Evolutionary conservation across 2,888 invertebrate species (phyloP), one percentile per base, ranked within the genome.

Genomic region (Mesorhabditis sp.): DNA sequence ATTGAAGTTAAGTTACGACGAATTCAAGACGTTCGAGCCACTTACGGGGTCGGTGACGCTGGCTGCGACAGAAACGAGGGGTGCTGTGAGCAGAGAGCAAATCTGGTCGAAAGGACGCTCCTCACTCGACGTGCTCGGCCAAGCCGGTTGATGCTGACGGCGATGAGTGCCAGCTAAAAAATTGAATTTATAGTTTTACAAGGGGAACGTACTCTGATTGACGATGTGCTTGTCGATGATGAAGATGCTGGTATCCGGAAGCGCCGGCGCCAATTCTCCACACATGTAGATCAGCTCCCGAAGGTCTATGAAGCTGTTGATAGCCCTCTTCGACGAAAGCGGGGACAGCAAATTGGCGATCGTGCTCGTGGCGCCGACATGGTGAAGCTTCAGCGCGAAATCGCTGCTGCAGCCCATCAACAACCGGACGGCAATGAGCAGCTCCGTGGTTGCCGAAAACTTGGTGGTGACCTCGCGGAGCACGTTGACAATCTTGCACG

Each of bases 211-310:
- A 50, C 58, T 50, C n/a, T 50, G 7, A 13, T 10, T 13, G n/a
- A 50, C n/a, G 58, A 50, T 50, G 58, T 13, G 58, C n/a, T n/a
- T 10, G 58, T 50, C 58, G 58, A 50, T 50, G 58, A n/a, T 13
- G n/a, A 50, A 50, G n/a, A 50, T 50, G 58, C n/a, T 50, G n/a
- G 10, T 50, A n/a, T 50, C 58, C 7, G 58, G 58, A 13, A 50
- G 58, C n/a, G 58, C 58, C n/a, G 58, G 58, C 10, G 58, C 58
- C n/a, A 50, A n/a, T 50, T 50, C 58, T n/a, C 58, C 58, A n/a
- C 58, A 50, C 58, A 50, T 50, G 58, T 13, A 50, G 58, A 50
- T 50, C 58, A 50, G n/a, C n/a, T 50, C 58, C n/a, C 58, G 58
- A n/a, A 50, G 58, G n/a, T 50, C 58, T 10, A 50, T 50, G 58